These are phyloP conservation scores for Caenorhabditis sulstoni DNA, from an alignment of 2,888 invertebrate genomes.

Conservation along the genomic window DNA sequence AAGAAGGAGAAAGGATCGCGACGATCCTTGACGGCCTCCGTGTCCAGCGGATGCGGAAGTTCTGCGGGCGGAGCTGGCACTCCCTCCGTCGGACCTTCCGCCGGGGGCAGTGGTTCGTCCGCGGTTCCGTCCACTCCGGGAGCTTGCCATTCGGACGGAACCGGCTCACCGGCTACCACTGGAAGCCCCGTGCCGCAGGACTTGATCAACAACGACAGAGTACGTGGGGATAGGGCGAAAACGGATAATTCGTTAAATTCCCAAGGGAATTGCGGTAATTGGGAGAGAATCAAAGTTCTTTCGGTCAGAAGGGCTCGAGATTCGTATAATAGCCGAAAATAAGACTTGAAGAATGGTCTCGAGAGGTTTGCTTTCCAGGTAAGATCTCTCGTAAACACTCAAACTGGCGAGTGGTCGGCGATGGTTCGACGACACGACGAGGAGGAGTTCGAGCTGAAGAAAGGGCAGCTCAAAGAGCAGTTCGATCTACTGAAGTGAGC, in stretches of 20 bases:
- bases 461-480: constrained; percentile 84
- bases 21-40: constrained; percentile 53
- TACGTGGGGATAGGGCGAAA: constrained; percentile 2
- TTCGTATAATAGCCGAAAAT: neutral
- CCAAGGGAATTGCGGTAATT: neutral
- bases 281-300: neutral
- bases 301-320: no score
- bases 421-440: constrained; percentile 87
- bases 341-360: neutral
- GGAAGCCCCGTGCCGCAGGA: constrained; percentile 54
- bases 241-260: neutral
- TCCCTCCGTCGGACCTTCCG: constrained; percentile 44
- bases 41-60: constrained; percentile 53
- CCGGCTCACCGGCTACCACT: constrained; percentile 48
- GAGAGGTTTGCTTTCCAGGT: constrained; percentile 77
- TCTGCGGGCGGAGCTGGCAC: constrained; percentile 35
- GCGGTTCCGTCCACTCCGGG: constrained; percentile 39
- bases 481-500: constrained; percentile 83
- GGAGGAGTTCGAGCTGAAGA: constrained; percentile 88
- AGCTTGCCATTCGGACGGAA: constrained; percentile 50
- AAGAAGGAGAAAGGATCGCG: constrained; percentile 74
- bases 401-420: constrained; percentile 95
- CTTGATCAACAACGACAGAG: constrained; percentile 56
- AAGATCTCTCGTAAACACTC: constrained; percentile 88
- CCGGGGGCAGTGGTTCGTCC: constrained; percentile 13